Evolutionary conservation across 2,888 invertebrate species (phyloP).

Genomic region (Adelphocoris suturalis): DNA sequence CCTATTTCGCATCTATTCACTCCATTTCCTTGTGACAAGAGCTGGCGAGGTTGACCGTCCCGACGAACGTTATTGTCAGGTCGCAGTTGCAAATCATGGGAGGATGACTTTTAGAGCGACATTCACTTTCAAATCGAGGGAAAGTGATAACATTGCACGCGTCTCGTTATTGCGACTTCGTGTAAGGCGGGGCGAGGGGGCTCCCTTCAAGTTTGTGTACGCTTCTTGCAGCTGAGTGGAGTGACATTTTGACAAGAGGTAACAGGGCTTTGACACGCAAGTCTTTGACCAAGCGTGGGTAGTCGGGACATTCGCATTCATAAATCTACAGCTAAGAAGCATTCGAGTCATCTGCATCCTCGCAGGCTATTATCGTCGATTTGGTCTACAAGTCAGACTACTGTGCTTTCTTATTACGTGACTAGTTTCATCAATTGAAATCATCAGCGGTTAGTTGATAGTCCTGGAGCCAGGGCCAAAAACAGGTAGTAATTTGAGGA

Average conservation of each 20-base stretch:
- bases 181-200: too few relatives aligned
- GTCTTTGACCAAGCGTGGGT: constrained; percentile 12
- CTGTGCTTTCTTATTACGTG: too few relatives aligned
- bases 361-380: too few relatives aligned
- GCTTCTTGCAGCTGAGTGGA: not conserved
- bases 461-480: too few relatives aligned
- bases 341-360: not conserved
- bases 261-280: not conserved
- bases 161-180: constrained; percentile 22
- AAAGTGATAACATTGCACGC: constrained; percentile 42
- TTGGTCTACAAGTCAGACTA: too few relatives aligned
- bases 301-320: not conserved
- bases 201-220: not conserved
- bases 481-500: too few relatives aligned
- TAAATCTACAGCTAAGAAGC: not conserved
- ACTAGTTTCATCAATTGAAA: too few relatives aligned
- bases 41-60: not conserved
- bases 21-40: not conserved
- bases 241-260: not conserved
- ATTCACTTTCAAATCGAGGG: constrained; percentile 30
- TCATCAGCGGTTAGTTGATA: too few relatives aligned
- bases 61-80: not conserved
- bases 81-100: constrained; percentile 6
- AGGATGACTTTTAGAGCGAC: constrained; percentile 27
- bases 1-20: constrained; percentile 4